phyloP scores from a whole-genome alignment of 2,888 invertebrate genomes.

The Euzophera pinguis region DNA sequence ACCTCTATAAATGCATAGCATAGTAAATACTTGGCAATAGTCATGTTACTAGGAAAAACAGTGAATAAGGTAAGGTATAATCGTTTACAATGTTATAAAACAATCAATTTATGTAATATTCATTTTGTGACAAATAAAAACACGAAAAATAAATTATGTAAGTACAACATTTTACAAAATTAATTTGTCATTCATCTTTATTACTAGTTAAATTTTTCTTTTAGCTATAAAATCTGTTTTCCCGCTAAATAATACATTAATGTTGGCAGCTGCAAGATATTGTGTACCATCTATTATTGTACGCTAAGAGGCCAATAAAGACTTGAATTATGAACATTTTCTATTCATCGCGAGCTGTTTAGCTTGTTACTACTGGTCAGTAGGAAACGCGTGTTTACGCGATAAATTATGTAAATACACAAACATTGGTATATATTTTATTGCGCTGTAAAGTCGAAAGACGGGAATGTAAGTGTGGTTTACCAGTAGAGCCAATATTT shows the following conservation, averaged over 20 bases:
- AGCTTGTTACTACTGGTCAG: not conserved
- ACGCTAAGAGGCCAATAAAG: slow-evolving; percentile 5
- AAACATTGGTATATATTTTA: slow-evolving; percentile 72
- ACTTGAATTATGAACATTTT: slow-evolving; percentile 11
- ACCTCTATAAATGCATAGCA: too few relatives aligned
- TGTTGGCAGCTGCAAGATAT: slow-evolving; percentile 3
- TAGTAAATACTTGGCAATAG: too few relatives aligned
- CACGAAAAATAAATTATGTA: not conserved
- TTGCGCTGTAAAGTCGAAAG: slow-evolving; percentile 61
- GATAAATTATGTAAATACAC: slow-evolving; percentile 67
- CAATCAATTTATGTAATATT: too few relatives aligned
- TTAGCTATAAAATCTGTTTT: not conserved
- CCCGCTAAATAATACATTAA: slow-evolving; percentile 1
- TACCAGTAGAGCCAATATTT: slow-evolving; percentile 8
- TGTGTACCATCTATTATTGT: not conserved
- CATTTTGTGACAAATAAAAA: not conserved
- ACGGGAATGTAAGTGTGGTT: slow-evolving; percentile 37
- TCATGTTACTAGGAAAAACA: too few relatives aligned
- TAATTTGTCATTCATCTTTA: not conserved
- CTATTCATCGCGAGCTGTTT: slow-evolving; percentile 2
- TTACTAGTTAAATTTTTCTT: not conserved
- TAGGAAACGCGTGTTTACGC: slow-evolving; percentile 47
- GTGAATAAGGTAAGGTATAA: too few relatives aligned
- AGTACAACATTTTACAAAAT: not conserved
- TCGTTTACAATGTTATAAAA: too few relatives aligned